Evolutionary conservation across 30 jellyfish, hydroid and myxozoan species (phyloP).

Genomic region (Aurelia sp.): DNA sequence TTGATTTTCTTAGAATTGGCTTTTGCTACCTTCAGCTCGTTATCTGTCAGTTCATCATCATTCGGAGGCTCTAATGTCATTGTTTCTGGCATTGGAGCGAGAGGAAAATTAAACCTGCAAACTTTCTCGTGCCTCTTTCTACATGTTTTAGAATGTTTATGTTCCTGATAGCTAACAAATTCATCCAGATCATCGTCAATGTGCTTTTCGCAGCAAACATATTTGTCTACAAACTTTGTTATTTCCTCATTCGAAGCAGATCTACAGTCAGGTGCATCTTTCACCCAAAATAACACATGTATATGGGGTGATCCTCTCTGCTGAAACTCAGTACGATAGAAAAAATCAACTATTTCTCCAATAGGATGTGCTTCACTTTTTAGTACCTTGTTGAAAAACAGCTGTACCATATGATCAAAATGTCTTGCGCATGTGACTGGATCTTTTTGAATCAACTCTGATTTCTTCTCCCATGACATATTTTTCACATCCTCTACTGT

Average conservation of each 20-base stretch:
- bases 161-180: slow-evolving; percentile 27
- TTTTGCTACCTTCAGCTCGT: neutral
- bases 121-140: slow-evolving; percentile 15
- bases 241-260: neutral
- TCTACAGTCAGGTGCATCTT: slow-evolving; percentile 34
- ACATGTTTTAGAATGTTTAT: slow-evolving; percentile 71
- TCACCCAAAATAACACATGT: slow-evolving; percentile 43
- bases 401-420: slow-evolving; percentile 25
- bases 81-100: slow-evolving; percentile 40
- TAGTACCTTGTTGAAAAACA: slow-evolving; percentile 1
- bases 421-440: slow-evolving; percentile 1
- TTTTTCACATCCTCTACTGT: neutral
- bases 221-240: slow-evolving; percentile 24
- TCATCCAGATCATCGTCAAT: neutral
- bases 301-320: slow-evolving; percentile 64
- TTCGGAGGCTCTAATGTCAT: slow-evolving; percentile 11
- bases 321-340: slow-evolving; percentile 22
- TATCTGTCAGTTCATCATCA: neutral
- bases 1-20: neutral
- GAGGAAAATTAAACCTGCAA: slow-evolving; percentile 55
- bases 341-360: slow-evolving; percentile 10
- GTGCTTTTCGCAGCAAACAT: slow-evolving; percentile 9
- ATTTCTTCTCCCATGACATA: slow-evolving; percentile 44
- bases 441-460: slow-evolving; percentile 3
- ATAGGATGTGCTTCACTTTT: slow-evolving; percentile 27